Evolutionary conservation across 1,140 invertebrate species (phyloP).

Genomic region (Cotesia vestalis): DNA sequence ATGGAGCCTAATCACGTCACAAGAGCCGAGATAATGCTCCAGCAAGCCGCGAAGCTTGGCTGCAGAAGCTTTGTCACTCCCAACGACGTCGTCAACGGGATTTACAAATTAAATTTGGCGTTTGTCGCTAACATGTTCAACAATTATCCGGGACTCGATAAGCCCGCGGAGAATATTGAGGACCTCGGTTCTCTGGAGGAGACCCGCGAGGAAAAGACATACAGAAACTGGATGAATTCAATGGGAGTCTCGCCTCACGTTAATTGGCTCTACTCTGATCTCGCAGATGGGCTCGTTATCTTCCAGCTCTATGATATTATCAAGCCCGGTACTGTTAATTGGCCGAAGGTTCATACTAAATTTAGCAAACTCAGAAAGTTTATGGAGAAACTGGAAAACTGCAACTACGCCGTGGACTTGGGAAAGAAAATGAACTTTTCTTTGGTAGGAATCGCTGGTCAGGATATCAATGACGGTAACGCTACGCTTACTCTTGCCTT

Average conservation of each 20-base stretch:
- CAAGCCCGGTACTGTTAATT: conserved; percentile 94
- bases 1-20: conserved; percentile 80
- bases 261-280: conserved; percentile 96
- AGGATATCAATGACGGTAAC: conserved; percentile 96
- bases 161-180: conserved; percentile 76
- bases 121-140: conserved; percentile 99
- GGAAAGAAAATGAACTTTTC: conserved; percentile 95
- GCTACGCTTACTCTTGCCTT: conserved; percentile 94
- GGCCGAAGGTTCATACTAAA: conserved; percentile 90
- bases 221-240: conserved; percentile 99
- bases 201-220: conserved; percentile 94
- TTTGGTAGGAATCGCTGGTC: conserved; percentile 94
- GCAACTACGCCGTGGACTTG: conserved; percentile 97
- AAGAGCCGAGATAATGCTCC: conserved; percentile 95
- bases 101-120: conserved; percentile 97
- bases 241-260: conserved; percentile 97
- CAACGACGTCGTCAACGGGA: conserved; percentile 93
- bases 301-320: conserved; percentile 99
- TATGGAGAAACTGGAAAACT: conserved; percentile 98
- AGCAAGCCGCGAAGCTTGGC: conserved; percentile 94
- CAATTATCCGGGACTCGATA: conserved; percentile 91
- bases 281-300: conserved; percentile 96
- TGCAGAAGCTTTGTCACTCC: conserved; percentile 95
- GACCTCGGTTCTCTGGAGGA: conserved; percentile 87
- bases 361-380: conserved; percentile 90